phyloP scores from a whole-genome alignment of 1,140 invertebrate species.

The Penaeus chinensis region DNA sequence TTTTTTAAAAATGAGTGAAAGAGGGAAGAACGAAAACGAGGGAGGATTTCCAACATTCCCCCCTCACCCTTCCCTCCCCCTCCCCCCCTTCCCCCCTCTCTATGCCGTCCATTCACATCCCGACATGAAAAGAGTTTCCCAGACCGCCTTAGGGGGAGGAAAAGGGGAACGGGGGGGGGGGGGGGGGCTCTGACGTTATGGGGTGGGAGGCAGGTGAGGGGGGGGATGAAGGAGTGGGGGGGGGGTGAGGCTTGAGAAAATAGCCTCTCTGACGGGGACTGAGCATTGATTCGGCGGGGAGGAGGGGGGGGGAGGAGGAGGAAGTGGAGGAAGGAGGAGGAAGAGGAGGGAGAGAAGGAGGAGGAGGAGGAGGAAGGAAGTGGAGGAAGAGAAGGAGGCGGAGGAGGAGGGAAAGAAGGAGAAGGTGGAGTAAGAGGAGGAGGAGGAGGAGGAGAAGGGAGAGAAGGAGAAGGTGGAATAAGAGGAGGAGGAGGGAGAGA shows the following conservation, averaged over 20 bases:
- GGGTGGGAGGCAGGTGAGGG: background rate
- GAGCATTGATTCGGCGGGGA: background rate
- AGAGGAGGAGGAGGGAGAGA: background rate
- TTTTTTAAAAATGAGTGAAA: background rate
- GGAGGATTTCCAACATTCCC: background rate
- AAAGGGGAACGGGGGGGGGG: background rate
- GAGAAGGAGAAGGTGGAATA: background rate
- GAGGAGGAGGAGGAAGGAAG: background rate
- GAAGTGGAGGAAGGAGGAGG: background rate
- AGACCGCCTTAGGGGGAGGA: background rate
- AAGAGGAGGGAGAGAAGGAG: background rate
- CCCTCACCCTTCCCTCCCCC: background rate
- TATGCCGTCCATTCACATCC: constrained; percentile 1
- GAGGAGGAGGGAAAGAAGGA: background rate
- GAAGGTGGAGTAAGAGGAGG: background rate
- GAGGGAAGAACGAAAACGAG: background rate
- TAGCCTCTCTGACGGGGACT: background rate
- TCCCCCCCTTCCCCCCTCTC: background rate
- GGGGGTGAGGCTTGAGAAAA: background rate
- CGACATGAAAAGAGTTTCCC: background rate
- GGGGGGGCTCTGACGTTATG: background rate
- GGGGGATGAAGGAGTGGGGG: background rate
- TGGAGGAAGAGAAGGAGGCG: background rate
- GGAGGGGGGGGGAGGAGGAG: background rate
- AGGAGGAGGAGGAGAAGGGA: background rate